Evolutionary conservation across 92 coral and sea anemone genomes (phyloP).

Genomic region (Hydrozoanthus gracilis): DNA sequence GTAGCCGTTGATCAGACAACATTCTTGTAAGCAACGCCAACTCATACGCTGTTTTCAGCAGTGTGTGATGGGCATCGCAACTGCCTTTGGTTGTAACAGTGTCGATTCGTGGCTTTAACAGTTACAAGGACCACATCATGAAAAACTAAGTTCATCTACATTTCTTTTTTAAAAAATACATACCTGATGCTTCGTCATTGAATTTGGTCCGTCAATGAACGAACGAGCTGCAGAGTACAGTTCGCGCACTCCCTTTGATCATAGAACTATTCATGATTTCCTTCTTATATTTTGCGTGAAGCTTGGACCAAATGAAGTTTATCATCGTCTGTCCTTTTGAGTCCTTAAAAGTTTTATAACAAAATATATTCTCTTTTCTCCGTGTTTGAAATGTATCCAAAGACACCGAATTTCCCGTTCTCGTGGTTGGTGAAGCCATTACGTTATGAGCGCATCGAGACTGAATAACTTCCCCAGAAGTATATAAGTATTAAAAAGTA

Average conservation of each 20-base stretch:
- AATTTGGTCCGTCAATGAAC: not conserved
- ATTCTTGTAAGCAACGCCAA: conserved; percentile 28
- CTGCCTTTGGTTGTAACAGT: not conserved
- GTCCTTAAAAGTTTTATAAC: not conserved
- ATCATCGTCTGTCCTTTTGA: not conserved
- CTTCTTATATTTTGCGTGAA: not conserved
- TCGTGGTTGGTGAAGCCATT: not conserved
- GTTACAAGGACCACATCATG: not conserved
- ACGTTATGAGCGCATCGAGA: too few species aligned
- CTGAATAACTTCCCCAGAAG: not conserved
- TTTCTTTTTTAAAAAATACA: not conserved
- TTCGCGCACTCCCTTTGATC: not conserved
- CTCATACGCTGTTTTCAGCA: conserved; percentile 23
- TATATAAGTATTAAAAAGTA: too few species aligned
- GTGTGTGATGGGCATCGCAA: not conserved
- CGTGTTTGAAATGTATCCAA: not conserved
- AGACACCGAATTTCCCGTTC: not conserved
- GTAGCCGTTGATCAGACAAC: conserved; percentile 45
- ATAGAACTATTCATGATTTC: conserved; percentile 6
- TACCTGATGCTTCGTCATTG: conserved; percentile 14
- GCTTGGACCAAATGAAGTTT: not conserved
- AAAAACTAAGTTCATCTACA: not conserved
- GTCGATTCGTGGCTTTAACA: conserved; percentile 4
- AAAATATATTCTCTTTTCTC: not conserved
- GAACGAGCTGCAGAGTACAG: not conserved